Percentiles rank a stretch among this genome's conserved stretches.
phyloP scores from a whole-genome alignment of 2,113 vertebrate genomes.

The Ptyas mucosa region DNA sequence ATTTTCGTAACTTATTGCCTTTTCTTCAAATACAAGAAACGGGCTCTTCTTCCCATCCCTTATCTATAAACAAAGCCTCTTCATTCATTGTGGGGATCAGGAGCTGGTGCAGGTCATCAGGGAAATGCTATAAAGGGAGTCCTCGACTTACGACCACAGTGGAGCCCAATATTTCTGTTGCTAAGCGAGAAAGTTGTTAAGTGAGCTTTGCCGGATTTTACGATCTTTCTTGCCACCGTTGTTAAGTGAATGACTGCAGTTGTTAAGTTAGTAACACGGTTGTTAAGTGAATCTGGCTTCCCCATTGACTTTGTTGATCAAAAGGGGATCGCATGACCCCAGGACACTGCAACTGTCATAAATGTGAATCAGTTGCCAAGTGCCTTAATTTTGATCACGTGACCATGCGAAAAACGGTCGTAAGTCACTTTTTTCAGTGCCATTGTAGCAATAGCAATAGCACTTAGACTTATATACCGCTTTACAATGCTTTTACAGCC shows the following conservation, averaged over 20 bases:
- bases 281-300: neutral
- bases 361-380: neutral
- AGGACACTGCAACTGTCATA: neutral
- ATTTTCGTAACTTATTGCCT: neutral
- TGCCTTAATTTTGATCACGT: no score
- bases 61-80: neutral
- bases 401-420: neutral
- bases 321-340: neutral
- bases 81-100: neutral
- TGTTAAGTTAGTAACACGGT: neutral
- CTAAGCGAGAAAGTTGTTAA: neutral
- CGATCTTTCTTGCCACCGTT: neutral
- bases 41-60: neutral
- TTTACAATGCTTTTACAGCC: no score
- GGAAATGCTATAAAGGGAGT: no score
- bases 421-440: neutral
- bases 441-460: neutral
- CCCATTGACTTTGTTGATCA: neutral
- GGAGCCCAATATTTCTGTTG: no score
- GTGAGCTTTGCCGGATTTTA: neutral
- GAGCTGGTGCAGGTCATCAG: no score
- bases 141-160: no score
- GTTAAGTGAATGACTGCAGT: neutral
- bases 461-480: no score
- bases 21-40: neutral